phyloP scores from a whole-genome alignment of 35 echinoderm and acorn worm species.

The Ptychodera flava region DNA sequence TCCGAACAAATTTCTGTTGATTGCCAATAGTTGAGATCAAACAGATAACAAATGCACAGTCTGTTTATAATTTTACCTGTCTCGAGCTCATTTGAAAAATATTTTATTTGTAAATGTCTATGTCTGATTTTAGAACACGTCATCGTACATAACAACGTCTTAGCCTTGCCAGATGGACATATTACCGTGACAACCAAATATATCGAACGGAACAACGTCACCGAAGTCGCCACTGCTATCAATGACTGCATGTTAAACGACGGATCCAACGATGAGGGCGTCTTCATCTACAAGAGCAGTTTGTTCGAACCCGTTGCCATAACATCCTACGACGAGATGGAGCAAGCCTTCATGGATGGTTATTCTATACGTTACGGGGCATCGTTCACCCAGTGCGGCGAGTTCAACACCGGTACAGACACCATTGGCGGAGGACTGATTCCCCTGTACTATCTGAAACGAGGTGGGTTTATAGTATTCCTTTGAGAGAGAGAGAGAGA shows the following conservation, averaged over 20 bases:
- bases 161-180: not conserved
- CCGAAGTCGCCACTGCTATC: not conserved
- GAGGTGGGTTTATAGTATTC: not conserved
- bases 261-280: not conserved
- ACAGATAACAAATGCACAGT: no score
- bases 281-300: not conserved
- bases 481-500: no score
- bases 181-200: not conserved
- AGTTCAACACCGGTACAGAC: not conserved
- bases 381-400: not conserved
- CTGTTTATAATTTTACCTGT: no score
- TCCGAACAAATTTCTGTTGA: no score
- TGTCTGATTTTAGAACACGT: no score
- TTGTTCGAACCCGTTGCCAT: not conserved
- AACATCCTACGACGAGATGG: not conserved
- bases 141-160: not conserved
- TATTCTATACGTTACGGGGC: not conserved
- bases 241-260: not conserved
- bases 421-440: not conserved
- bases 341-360: not conserved
- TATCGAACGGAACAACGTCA: not conserved
- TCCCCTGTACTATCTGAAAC: not conserved
- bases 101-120: no score
- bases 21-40: no score
- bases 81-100: no score